phyloP scores from a whole-genome alignment of 1,140 invertebrate species.

The Drosophila hydei region DNA sequence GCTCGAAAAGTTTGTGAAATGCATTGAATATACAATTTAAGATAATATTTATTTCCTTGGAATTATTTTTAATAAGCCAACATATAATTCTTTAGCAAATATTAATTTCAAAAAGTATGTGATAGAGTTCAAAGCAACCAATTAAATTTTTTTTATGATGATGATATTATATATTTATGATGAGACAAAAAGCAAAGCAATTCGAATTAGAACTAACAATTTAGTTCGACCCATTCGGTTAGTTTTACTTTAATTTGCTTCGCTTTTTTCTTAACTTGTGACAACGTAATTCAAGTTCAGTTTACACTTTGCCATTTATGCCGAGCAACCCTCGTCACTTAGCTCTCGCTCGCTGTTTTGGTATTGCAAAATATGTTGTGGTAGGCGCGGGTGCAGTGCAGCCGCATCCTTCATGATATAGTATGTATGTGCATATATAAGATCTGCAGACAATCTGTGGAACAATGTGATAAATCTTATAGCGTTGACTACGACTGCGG shows the following conservation, averaged over 20 bases:
- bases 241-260: too few relatives aligned
- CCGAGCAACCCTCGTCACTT: slow-evolving; percentile 47
- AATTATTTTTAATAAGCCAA: too few relatives aligned
- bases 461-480: slow-evolving; percentile 82
- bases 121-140: too few relatives aligned
- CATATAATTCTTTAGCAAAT: too few relatives aligned
- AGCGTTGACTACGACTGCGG: slow-evolving; percentile 56
- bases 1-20: neutral
- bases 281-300: neutral
- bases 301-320: neutral
- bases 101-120: too few relatives aligned
- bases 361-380: slow-evolving; percentile 49
- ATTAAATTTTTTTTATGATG: too few relatives aligned
- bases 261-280: neutral
- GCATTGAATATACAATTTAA: too few relatives aligned
- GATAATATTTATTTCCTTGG: too few relatives aligned
- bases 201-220: too few relatives aligned
- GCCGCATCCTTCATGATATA: slow-evolving; percentile 26
- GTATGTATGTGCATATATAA: slow-evolving; percentile 45
- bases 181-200: too few relatives aligned
- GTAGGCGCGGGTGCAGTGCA: slow-evolving; percentile 75
- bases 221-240: too few relatives aligned
- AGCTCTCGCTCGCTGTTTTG: slow-evolving; percentile 39
- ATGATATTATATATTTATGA: too few relatives aligned
- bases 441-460: slow-evolving; percentile 82